phyloP scores from a whole-genome alignment of 2,113 vertebrate genomes.

The Heliornis fulica region DNA sequence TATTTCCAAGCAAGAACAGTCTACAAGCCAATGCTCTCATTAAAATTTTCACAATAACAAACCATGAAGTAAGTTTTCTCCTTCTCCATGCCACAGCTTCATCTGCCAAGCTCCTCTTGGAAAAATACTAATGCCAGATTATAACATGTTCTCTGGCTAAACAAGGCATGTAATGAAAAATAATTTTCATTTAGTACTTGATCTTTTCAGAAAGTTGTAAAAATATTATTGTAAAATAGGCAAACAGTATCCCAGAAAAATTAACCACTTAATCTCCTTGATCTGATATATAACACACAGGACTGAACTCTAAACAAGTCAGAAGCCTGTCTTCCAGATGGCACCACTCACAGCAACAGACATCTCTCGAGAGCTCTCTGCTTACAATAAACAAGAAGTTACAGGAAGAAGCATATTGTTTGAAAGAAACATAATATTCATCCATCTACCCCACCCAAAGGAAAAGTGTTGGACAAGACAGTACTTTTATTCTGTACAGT shows the following conservation, averaged over 20 bases:
- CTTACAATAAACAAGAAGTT: neutral
- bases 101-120: constrained; percentile 2
- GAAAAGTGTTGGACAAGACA: neutral
- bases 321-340: neutral
- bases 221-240: constrained; percentile 18
- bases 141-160: constrained; percentile 3
- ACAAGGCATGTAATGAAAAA: constrained; percentile 13
- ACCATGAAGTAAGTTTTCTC: neutral
- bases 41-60: constrained; percentile 36
- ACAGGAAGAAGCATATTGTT: neutral
- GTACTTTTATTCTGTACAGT: neutral
- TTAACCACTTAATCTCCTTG: constrained; percentile 10
- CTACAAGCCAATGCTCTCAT: neutral
- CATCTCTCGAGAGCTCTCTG: neutral
- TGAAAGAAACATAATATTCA: neutral
- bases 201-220: constrained; percentile 18
- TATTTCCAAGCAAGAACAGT: neutral
- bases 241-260: neutral
- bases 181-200: neutral
- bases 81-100: neutral
- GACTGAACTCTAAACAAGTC: neutral
- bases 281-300: neutral
- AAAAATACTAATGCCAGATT: constrained; percentile 16
- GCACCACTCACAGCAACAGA: neutral
- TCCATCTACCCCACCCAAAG: neutral